Percentiles rank a stretch among this genome's conserved stretches.
Conservation (phyloP, 35 echinoderm and acorn worm species). For the Lytechinus pictus region DNA sequence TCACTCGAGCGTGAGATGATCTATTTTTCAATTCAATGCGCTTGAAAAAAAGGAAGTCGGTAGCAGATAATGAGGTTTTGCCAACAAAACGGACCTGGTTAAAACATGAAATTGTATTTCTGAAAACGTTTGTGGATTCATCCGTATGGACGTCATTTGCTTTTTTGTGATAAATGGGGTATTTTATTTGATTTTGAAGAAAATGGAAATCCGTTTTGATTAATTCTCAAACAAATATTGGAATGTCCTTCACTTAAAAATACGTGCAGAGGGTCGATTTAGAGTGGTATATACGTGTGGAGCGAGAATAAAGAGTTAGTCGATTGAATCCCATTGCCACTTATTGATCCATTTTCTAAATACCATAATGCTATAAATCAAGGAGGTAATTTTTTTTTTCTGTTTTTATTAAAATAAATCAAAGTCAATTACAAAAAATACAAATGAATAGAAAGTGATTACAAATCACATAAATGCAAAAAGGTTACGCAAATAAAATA, state of each 20-base stretch:
- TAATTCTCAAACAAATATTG: background rate
- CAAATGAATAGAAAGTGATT: too few relatives aligned
- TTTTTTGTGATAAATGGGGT: background rate
- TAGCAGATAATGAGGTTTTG: background rate
- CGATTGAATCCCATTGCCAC: background rate
- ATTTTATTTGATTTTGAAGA: background rate
- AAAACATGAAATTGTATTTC: background rate
- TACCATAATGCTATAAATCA: background rate
- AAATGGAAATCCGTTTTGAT: background rate
- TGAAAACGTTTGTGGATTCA: background rate
- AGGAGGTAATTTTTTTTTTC: too few relatives aligned
- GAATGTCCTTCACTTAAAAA: background rate
- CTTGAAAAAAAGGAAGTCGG: background rate
- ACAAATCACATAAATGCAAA: too few relatives aligned
- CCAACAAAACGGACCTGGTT: background rate
- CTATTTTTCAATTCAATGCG: background rate
- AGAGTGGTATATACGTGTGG: background rate
- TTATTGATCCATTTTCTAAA: background rate
- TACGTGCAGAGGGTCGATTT: background rate
- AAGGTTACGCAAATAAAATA: too few relatives aligned
- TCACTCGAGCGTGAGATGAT: background rate
- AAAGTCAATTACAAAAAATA: too few relatives aligned
- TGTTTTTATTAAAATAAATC: too few relatives aligned
- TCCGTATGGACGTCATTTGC: background rate
- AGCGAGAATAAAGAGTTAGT: background rate